Percentiles rank a stretch among this genome's conserved stretches.
Conservation (phyloP, 1,140 invertebrate genomes). For the Brachionus manjavacas region DNA sequence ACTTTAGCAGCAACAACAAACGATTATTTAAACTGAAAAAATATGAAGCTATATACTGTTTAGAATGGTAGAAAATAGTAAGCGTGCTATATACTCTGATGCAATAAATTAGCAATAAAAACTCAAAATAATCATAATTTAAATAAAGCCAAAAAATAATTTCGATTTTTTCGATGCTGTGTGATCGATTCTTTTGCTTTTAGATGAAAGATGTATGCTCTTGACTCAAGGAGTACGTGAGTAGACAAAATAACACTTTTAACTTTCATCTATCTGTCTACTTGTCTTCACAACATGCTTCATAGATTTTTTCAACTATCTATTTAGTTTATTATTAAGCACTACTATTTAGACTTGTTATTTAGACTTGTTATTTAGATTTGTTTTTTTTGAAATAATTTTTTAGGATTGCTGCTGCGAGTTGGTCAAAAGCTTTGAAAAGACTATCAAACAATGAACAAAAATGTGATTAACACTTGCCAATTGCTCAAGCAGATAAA, state of each 20-base stretch:
- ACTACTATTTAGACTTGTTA: too few species aligned
- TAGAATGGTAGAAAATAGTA: not conserved
- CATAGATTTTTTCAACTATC: too few species aligned
- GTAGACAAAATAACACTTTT: too few species aligned
- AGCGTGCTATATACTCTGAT: not conserved
- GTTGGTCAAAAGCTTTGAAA: not conserved
- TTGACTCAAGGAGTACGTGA: too few species aligned
- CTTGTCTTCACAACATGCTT: too few species aligned
- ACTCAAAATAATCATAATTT: not conserved
- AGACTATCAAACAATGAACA: not conserved
- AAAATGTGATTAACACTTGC: not conserved
- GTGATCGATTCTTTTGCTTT: too few species aligned
- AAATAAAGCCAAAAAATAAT: not conserved
- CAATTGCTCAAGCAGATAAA: not conserved
- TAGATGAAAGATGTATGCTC: too few species aligned
- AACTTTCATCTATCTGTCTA: too few species aligned
- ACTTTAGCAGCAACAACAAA: not conserved
- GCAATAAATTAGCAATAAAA: not conserved
- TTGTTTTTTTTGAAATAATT: too few species aligned
- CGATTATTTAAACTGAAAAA: not conserved
- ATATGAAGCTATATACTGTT: not conserved
- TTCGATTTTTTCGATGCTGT: not conserved
- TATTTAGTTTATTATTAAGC: too few species aligned
- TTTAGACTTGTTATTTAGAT: too few species aligned
- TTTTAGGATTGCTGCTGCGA: too few species aligned